phyloP scores from a whole-genome alignment of 2,797 vertebrate species.

The Pipistrellus pipistrellus region DNA sequence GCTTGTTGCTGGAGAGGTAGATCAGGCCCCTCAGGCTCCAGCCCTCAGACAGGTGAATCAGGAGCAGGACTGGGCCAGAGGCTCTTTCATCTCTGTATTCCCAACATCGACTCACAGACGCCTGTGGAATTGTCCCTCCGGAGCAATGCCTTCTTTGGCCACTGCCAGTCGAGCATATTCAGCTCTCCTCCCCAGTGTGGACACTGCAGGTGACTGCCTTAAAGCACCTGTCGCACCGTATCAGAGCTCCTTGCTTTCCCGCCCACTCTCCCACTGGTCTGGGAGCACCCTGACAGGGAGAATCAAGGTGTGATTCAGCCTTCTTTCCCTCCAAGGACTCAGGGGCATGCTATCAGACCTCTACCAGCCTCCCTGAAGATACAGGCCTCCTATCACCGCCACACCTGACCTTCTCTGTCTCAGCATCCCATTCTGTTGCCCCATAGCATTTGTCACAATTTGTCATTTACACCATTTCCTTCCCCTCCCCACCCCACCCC shows the following conservation, averaged over 20 bases:
- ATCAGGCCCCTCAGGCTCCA: background rate
- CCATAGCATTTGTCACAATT: background rate
- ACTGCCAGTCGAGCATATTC: background rate
- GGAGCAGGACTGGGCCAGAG: background rate
- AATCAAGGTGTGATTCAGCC: background rate
- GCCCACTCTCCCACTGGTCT: background rate
- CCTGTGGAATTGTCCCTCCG: background rate
- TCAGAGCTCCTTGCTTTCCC: background rate
- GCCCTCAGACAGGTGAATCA: background rate
- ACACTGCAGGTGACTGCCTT: background rate
- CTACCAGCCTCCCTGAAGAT: background rate
- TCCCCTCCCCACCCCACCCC: too few relatives aligned
- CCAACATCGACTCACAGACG: background rate
- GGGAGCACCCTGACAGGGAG: background rate
- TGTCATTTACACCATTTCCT: background rate
- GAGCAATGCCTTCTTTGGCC: background rate
- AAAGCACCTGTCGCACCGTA: background rate
- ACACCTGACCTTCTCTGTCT: background rate
- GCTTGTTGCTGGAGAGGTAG: background rate
- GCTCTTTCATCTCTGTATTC: background rate
- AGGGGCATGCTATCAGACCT: background rate
- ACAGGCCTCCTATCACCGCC: background rate
- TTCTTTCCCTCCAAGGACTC: background rate
- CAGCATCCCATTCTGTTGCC: background rate
- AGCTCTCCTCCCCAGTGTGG: too few relatives aligned